Percentiles rank a stretch among this genome's conserved stretches.
These are phyloP conservation scores for Scaptomyza graminum DNA, from an alignment of 1,140 invertebrate species.

Conservation along the genomic window DNA sequence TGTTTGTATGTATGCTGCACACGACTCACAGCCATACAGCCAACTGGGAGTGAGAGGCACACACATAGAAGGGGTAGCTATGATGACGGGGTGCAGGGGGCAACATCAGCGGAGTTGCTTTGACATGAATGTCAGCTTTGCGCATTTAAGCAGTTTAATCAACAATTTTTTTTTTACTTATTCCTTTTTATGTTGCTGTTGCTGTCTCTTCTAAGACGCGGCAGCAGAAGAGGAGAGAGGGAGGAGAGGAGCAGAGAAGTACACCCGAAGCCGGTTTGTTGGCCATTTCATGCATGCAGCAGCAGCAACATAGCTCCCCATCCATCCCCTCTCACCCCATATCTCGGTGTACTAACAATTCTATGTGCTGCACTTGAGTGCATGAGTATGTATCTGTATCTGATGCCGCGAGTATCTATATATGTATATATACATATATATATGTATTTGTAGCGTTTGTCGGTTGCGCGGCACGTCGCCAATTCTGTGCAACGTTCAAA, in stretches of 20 bases:
- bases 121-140: constrained; percentile 81
- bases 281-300: constrained; percentile 52
- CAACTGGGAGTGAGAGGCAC: background rate
- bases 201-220: constrained; percentile 39
- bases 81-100: background rate
- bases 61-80: constrained; percentile 1
- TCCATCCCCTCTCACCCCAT: background rate
- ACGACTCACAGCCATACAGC: constrained; percentile 6
- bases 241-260: too few relatives aligned
- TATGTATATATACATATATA: constrained; percentile 18
- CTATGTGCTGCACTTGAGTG: constrained; percentile 49
- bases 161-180: constrained; percentile 57
- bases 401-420: constrained; percentile 36
- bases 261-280: constrained; percentile 45
- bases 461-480: constrained; percentile 33
- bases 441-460: constrained; percentile 6
- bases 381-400: constrained; percentile 30
- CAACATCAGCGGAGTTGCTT: constrained; percentile 56
- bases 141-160: constrained; percentile 80
- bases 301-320: background rate
- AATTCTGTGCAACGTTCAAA: constrained; percentile 47
- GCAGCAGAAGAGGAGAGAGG: constrained; percentile 3
- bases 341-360: constrained; percentile 16
- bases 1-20: constrained; percentile 21
- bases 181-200: constrained; percentile 36